A percentile compares a stretch with the other conserved stretches of the same genome.
Evolutionary conservation across 2,113 vertebrate species (phyloP).

Genomic region (Rattus rattus): DNA sequence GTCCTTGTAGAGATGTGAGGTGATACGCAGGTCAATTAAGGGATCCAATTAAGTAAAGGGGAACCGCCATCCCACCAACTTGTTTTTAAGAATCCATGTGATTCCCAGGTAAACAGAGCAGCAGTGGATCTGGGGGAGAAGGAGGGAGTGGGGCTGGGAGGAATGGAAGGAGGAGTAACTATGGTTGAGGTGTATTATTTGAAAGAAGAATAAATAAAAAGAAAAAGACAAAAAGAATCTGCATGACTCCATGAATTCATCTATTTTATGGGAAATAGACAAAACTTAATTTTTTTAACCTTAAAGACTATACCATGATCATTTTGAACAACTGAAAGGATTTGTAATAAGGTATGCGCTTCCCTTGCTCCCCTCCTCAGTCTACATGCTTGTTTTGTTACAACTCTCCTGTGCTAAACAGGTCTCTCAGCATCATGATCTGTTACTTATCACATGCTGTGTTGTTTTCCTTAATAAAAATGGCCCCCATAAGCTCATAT

Average conservation of each 20-base stretch:
- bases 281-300: slow-evolving; percentile 38
- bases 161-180: background rate
- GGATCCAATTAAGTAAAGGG: background rate
- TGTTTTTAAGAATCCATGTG: background rate
- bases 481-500: background rate
- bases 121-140: background rate
- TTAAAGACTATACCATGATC: background rate
- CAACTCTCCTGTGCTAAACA: background rate
- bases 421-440: background rate
- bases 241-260: background rate
- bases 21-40: slow-evolving; percentile 7
- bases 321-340: slow-evolving; percentile 7
- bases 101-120: background rate
- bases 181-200: too few relatives aligned
- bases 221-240: background rate
- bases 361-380: background rate
- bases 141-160: background rate
- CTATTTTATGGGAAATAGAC: background rate
- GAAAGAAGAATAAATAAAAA: background rate
- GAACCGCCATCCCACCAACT: background rate
- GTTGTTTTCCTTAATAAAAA: background rate
- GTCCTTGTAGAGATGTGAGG: background rate
- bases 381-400: background rate
- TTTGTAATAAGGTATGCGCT: background rate
- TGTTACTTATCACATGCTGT: background rate